These are phyloP conservation scores for Aphelinus certus DNA, from an alignment of 1,140 invertebrate genomes.

Conservation along the genomic window DNA sequence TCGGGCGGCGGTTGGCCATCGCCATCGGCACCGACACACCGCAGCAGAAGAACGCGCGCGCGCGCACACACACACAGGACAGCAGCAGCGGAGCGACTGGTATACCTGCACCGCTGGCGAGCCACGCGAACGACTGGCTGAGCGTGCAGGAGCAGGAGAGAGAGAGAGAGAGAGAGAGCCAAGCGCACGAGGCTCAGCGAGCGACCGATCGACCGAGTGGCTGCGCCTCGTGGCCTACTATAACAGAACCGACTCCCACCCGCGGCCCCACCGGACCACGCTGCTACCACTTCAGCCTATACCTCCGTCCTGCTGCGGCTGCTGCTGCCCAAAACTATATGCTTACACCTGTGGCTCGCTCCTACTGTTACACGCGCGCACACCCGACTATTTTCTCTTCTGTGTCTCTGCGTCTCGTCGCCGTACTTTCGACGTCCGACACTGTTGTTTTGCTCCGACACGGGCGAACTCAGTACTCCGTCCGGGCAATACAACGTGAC, in stretches of 20 bases:
- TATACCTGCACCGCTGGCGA: constrained; percentile 1
- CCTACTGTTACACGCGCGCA: not conserved
- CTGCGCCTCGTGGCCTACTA: constrained; percentile 65
- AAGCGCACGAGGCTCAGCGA: constrained; percentile 44
- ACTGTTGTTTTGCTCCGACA: too few species aligned
- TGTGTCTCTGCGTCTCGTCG: not conserved
- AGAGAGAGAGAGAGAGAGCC: constrained; percentile 49
- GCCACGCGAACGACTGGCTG: constrained; percentile 17
- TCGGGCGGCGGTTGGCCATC: too few species aligned
- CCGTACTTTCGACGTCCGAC: not conserved
- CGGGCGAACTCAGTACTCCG: too few species aligned
- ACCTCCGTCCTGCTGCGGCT: not conserved
- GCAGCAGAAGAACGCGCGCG: not conserved
- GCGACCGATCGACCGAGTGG: constrained; percentile 45
- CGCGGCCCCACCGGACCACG: constrained; percentile 52
- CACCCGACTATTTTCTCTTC: not conserved
- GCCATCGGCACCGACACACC: not conserved
- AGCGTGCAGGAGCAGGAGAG: not conserved
- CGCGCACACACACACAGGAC: too few species aligned
- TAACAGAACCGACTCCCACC: constrained; percentile 66
- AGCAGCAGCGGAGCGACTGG: not conserved
- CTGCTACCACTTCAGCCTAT: not conserved
- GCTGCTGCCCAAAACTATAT: not conserved
- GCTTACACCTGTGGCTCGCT: not conserved
- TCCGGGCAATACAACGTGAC: too few species aligned